Percentiles rank a stretch among this genome's conserved stretches.
Conservation (phyloP, 30 jellyfish, hydroid and myxozoan species). For the Chrysaora quinquecirrha region DNA sequence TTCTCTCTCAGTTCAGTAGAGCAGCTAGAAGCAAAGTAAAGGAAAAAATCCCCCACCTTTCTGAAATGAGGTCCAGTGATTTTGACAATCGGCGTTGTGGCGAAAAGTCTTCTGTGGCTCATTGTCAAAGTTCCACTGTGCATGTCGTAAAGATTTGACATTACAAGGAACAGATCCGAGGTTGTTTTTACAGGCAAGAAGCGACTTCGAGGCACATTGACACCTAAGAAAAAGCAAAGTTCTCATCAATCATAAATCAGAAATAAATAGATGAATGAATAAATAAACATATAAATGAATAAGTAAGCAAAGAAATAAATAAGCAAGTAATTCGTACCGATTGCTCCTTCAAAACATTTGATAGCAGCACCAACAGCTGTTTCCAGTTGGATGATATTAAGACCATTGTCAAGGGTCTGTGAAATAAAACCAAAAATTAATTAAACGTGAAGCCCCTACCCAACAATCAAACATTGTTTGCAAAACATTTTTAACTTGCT, state of each 20-base stretch:
- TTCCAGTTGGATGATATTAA: constrained; percentile 86
- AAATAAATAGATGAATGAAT: not conserved
- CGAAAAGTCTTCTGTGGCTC: constrained; percentile 83
- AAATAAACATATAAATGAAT: too few species aligned
- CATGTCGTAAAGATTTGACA: constrained; percentile 90
- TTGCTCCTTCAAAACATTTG: constrained; percentile 84
- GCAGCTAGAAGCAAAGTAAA: too few species aligned
- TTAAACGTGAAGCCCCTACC: too few species aligned
- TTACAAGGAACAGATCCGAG: constrained; percentile 89
- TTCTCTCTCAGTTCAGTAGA: too few species aligned
- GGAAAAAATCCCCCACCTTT: constrained; percentile 46
- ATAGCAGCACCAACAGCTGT: constrained; percentile 99
- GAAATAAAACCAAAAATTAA: not conserved
- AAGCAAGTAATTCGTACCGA: constrained; percentile 52
- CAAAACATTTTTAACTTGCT: too few species aligned
- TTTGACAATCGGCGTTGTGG: constrained; percentile 92
- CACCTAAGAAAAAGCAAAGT: constrained; percentile 52
- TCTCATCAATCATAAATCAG: not conserved
- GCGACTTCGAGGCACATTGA: constrained; percentile 98
- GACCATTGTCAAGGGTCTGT: constrained; percentile 92
- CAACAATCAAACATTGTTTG: too few species aligned
- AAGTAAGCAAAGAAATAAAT: too few species aligned
- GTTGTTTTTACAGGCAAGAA: constrained; percentile 96
- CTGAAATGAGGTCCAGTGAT: constrained; percentile 84
- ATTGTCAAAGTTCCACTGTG: constrained; percentile 81